These are phyloP conservation scores for Melangyna quadrimaculata DNA, from an alignment of 2,888 invertebrate species.

Conservation along the genomic window DNA sequence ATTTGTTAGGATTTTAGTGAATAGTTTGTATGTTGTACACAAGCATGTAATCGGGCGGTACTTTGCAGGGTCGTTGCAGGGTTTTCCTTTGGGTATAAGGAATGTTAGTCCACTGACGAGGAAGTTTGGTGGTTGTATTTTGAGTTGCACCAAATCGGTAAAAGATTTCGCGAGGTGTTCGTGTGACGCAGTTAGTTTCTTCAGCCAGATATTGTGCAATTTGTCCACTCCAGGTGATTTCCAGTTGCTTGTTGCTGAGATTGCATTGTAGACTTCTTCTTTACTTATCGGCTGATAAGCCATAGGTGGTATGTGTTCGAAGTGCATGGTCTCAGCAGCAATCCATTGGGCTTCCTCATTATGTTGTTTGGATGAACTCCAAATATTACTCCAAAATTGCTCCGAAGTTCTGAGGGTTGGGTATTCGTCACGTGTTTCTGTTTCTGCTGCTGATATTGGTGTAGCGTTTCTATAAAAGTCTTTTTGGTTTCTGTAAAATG, in stretches of 20 bases:
- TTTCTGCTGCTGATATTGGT: too few relatives aligned
- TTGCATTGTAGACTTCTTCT: not conserved
- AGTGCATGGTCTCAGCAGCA: too few relatives aligned
- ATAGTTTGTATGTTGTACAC: not conserved
- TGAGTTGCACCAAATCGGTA: not conserved
- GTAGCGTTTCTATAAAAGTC: too few relatives aligned
- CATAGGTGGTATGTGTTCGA: too few relatives aligned
- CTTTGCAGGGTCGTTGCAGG: not conserved
- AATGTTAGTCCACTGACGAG: not conserved
- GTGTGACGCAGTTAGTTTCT: not conserved
- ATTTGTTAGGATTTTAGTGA: not conserved
- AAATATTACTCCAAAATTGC: too few relatives aligned
- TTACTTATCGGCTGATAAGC: too few relatives aligned
- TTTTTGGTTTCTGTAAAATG: too few relatives aligned
- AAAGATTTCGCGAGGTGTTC: not conserved
- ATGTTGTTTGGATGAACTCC: too few relatives aligned
- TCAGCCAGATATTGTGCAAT: not conserved
- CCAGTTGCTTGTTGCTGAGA: not conserved
- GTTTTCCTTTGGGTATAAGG: too few relatives aligned
- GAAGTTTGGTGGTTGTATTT: not conserved
- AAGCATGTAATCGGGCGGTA: not conserved
- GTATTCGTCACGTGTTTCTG: too few relatives aligned
- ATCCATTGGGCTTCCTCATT: too few relatives aligned
- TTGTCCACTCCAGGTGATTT: not conserved
- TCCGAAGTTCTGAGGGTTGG: too few relatives aligned